Percentiles rank a stretch among this genome's conserved stretches.
Conservation (phyloP, 2,888 invertebrate genomes). For the Galeopsomyia nigrocyanea region DNA sequence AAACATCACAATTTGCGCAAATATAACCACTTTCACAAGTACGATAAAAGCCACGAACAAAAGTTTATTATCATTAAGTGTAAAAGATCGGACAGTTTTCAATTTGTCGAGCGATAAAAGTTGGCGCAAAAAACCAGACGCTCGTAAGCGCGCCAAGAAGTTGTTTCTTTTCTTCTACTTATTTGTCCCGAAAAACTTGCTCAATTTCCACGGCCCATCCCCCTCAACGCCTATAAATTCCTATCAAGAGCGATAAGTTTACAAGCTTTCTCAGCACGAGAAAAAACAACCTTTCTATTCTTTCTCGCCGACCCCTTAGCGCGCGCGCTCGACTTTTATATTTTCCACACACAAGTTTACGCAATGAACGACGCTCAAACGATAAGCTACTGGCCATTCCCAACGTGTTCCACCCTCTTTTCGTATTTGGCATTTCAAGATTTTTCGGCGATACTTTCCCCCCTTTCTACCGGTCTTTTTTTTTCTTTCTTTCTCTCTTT, state of each 20-base stretch:
- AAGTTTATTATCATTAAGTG: conserved; percentile 43
- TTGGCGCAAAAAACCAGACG: conserved; percentile 2
- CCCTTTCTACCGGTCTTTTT: too few species aligned
- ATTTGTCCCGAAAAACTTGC: conserved; percentile 22
- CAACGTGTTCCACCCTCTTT: conserved; percentile 11
- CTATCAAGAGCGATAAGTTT: conserved; percentile 38
- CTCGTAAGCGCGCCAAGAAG: conserved; percentile 19
- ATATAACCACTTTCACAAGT: conserved; percentile 60
- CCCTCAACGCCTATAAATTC: conserved; percentile 8
- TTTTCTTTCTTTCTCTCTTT: background rate
- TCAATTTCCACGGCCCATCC: conserved; percentile 9
- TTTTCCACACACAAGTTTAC: background rate
- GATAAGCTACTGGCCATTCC: conserved; percentile 46
- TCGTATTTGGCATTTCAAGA: conserved; percentile 43
- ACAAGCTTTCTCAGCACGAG: conserved; percentile 18
- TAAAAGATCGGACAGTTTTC: conserved; percentile 34
- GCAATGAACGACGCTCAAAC: conserved; percentile 22
- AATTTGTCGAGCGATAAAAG: conserved; percentile 37
- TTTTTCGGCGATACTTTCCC: conserved; percentile 18
- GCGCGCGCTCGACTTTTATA: background rate
- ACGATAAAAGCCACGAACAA: conserved; percentile 60
- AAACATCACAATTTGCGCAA: conserved; percentile 59
- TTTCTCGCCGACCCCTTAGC: background rate
- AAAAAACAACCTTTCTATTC: background rate
- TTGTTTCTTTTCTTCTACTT: background rate